These are phyloP conservation scores for Perca schrenkii DNA, from an alignment of 2,113 vertebrate species.

Conservation along the genomic window DNA sequence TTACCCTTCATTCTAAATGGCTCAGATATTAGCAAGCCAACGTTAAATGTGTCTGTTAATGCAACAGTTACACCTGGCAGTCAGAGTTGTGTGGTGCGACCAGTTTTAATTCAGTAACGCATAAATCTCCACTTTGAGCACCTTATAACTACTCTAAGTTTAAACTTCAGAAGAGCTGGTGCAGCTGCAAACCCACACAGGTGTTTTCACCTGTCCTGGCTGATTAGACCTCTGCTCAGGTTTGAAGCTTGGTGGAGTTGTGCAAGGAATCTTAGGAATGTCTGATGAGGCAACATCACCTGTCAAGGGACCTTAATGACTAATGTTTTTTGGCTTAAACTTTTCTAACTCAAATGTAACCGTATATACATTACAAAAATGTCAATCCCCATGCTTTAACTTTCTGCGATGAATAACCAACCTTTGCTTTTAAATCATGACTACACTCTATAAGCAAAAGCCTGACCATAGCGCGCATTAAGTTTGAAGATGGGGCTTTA, in stretches of 20 bases:
- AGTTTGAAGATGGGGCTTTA: slow-evolving; percentile 38
- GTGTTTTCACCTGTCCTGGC: not conserved
- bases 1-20: not conserved
- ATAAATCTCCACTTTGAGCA: not conserved
- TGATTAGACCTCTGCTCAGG: slow-evolving; percentile 3
- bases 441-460: not conserved
- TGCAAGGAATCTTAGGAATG: not conserved
- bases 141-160: not conserved
- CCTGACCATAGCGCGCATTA: not conserved
- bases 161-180: not conserved
- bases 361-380: not conserved
- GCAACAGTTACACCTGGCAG: not conserved
- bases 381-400: not conserved
- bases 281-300: not conserved
- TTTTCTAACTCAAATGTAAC: not conserved
- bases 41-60: not conserved
- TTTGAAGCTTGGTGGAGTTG: not conserved
- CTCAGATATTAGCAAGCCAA: not conserved
- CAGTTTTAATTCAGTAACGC: not conserved
- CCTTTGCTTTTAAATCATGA: slow-evolving; percentile 12
- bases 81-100: not conserved
- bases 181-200: not conserved
- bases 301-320: not conserved
- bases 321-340: not conserved
- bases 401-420: slow-evolving; percentile 9